These are phyloP conservation scores for Harpalus rufipes DNA, from an alignment of 2,888 invertebrate species.

Conservation along the genomic window DNA sequence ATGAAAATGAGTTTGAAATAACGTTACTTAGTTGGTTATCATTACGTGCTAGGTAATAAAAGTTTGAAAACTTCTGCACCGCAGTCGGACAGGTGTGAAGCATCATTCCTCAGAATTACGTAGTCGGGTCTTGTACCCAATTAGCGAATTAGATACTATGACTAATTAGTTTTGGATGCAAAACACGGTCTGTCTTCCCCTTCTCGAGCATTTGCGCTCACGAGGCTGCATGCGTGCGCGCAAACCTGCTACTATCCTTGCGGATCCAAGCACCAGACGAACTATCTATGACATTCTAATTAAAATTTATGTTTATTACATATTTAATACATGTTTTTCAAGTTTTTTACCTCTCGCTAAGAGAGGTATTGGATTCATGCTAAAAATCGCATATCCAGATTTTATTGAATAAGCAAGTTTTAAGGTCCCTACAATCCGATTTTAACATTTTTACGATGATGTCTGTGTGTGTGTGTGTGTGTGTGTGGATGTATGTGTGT, in stretches of 20 bases:
- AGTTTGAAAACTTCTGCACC: slow-evolving; percentile 42
- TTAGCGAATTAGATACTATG: slow-evolving; percentile 72
- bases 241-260: background rate
- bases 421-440: too few relatives aligned
- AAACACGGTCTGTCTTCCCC: slow-evolving; percentile 67
- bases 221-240: slow-evolving; percentile 7
- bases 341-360: too few relatives aligned
- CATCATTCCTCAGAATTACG: slow-evolving; percentile 70
- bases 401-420: too few relatives aligned
- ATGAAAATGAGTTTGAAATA: slow-evolving; percentile 4
- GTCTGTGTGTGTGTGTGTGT: too few relatives aligned
- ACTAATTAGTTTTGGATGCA: slow-evolving; percentile 71
- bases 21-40: background rate
- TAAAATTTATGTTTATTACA: background rate
- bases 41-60: background rate
- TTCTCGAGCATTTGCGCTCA: slow-evolving; percentile 1
- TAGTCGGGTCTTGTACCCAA: slow-evolving; percentile 71
- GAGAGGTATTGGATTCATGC: too few relatives aligned
- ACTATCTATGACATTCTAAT: background rate
- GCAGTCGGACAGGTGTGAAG: slow-evolving; percentile 57
- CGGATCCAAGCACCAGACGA: background rate
- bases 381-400: too few relatives aligned
- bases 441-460: too few relatives aligned
- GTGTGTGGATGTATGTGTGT: too few relatives aligned
- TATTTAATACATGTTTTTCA: background rate